A percentile compares a stretch with the other conserved stretches of the same genome.
These are phyloP conservation scores for Chelonus formosanus DNA, from an alignment of 2,888 invertebrate genomes.

Conservation along the genomic window DNA sequence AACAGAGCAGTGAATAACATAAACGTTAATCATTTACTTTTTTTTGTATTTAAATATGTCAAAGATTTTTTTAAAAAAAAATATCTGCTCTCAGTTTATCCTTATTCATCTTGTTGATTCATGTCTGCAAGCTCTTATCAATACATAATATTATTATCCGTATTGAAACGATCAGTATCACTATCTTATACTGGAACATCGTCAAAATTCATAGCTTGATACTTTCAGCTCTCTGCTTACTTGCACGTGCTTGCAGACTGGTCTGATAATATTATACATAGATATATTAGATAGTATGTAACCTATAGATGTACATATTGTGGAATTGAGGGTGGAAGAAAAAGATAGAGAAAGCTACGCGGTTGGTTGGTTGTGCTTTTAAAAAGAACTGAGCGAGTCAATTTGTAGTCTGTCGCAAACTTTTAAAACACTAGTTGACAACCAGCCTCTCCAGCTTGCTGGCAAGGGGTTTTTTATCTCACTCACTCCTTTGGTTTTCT, in stretches of 20 bases:
- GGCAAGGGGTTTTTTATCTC: constrained; percentile 13
- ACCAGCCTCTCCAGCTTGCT: constrained; percentile 42
- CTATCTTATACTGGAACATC: constrained; percentile 33
- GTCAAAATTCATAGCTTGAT: constrained; percentile 43
- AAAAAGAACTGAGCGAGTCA: constrained; percentile 66
- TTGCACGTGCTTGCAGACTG: constrained; percentile 19
- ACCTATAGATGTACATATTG: constrained; percentile 30
- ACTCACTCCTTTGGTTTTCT: constrained; percentile 6
- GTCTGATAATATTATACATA: constrained; percentile 23
- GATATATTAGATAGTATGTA: constrained; percentile 18
- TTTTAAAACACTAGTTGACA: constrained; percentile 66
- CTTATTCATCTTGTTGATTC: not conserved
- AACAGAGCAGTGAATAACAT: too few relatives aligned
- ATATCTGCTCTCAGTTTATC: not conserved
- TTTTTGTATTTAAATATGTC: too few relatives aligned
- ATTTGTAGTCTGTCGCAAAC: constrained; percentile 66
- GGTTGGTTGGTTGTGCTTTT: constrained; percentile 62
- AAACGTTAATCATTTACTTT: too few relatives aligned
- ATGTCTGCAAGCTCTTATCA: constrained; percentile 1
- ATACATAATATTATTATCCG: constrained; percentile 5
- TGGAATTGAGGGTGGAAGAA: constrained; percentile 18
- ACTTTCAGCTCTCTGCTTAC: constrained; percentile 24
- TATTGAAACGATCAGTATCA: not conserved
- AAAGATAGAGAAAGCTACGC: constrained; percentile 12
- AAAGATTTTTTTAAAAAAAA: not conserved